phyloP scores from a whole-genome alignment of 2,888 invertebrate species.

The Pachymerium ferrugineum region DNA sequence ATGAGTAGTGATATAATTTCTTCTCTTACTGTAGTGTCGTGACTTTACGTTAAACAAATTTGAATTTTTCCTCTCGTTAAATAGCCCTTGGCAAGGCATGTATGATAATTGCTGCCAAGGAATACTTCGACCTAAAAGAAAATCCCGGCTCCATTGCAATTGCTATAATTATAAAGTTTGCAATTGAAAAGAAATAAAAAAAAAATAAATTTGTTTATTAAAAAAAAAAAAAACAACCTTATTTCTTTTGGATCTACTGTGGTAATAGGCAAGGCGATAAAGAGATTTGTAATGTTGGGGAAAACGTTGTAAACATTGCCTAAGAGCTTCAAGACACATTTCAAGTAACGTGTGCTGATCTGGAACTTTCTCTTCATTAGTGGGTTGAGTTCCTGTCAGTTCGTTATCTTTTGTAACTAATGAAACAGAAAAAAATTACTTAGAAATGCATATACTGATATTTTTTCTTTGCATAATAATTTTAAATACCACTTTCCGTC shows the following conservation, averaged over 20 bases:
- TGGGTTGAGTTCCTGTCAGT: constrained; percentile 30
- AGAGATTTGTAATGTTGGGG: constrained; percentile 90
- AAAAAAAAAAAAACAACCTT: not conserved
- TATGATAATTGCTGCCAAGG: constrained; percentile 39
- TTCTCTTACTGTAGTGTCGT: not conserved
- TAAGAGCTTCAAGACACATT: constrained; percentile 68
- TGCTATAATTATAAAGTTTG: constrained; percentile 41
- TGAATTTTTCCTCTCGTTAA: constrained; percentile 72
- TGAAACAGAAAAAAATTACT: too few relatives aligned
- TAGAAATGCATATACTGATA: too few relatives aligned
- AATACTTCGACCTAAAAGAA: constrained; percentile 45
- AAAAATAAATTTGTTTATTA: not conserved
- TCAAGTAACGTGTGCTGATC: constrained; percentile 52
- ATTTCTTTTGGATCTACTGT: constrained; percentile 50
- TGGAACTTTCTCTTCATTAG: not conserved
- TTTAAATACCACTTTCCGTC: too few relatives aligned
- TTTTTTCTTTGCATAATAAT: too few relatives aligned
- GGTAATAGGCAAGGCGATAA: constrained; percentile 78
- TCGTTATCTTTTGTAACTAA: too few relatives aligned
- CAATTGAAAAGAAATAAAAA: not conserved
- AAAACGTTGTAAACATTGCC: constrained; percentile 77
- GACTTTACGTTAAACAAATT: constrained; percentile 80
- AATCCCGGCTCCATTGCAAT: constrained; percentile 45
- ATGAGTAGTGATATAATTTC: not conserved
- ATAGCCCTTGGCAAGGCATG: constrained; percentile 70